phyloP scores from a whole-genome alignment of 2,113 vertebrate genomes.

The Todiramphus chloris region DNA sequence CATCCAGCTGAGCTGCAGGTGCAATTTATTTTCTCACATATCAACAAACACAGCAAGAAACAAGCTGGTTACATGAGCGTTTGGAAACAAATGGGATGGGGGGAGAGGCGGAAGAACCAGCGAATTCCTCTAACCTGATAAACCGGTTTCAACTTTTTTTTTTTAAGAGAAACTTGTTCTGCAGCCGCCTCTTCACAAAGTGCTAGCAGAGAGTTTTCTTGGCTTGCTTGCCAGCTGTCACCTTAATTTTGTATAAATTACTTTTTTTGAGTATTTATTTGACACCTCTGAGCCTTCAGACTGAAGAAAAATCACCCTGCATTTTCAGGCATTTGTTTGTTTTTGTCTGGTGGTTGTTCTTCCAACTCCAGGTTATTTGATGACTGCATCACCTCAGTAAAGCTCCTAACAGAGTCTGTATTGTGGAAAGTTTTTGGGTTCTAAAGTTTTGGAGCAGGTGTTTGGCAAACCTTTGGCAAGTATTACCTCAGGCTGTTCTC shows the following conservation, averaged over 20 bases:
- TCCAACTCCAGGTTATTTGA: background rate
- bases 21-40: background rate
- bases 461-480: background rate
- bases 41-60: background rate
- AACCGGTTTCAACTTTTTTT: constrained; percentile 36
- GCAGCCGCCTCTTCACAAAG: constrained; percentile 21
- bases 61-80: background rate
- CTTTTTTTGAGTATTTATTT: background rate
- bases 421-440: background rate
- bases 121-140: constrained; percentile 60
- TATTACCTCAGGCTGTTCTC: background rate
- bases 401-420: background rate
- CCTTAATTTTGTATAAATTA: background rate
- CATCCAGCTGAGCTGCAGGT: background rate
- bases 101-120: background rate
- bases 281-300: background rate
- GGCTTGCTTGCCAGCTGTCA: background rate
- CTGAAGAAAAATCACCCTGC: background rate
- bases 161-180: constrained; percentile 55
- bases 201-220: background rate
- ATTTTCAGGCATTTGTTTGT: background rate
- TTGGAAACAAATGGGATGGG: background rate
- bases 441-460: background rate
- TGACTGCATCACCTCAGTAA: background rate
- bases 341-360: background rate